Evolutionary conservation across 2,797 vertebrate genomes (phyloP).

Genomic region (Cyclura pinguis): DNA sequence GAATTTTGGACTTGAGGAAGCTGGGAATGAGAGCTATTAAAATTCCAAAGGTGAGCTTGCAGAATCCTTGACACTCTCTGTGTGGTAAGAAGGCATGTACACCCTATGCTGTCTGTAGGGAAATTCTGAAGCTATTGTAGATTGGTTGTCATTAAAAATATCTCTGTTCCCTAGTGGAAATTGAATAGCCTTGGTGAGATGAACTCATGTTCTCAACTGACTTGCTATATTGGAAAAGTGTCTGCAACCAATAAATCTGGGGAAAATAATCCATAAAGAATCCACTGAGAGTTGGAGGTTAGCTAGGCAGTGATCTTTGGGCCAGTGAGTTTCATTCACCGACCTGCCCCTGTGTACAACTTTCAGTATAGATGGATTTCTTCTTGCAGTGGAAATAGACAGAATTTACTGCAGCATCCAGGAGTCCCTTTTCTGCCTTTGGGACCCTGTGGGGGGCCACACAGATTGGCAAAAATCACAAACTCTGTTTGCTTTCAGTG

Average conservation of each 20-base stretch:
- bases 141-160: conserved; percentile 11
- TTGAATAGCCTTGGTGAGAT: background rate
- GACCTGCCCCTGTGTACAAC: background rate
- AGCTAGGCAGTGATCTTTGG: background rate
- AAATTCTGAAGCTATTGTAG: background rate
- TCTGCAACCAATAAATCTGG: accelerated
- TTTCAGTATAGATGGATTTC: background rate
- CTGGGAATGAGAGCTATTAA: conserved; percentile 12
- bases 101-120: too few relatives aligned
- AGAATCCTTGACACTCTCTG: background rate
- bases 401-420: background rate
- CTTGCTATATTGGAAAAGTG: conserved; percentile 27
- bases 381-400: background rate
- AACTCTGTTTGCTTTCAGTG: too few relatives aligned
- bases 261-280: conserved; percentile 23
- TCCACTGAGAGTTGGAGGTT: conserved; percentile 21
- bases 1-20: background rate
- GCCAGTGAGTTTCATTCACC: background rate
- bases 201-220: background rate
- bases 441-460: background rate
- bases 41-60: background rate
- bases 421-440: background rate
- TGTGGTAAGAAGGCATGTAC: background rate
- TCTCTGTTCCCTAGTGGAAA: background rate
- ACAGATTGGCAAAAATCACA: background rate